Base-by-base conservation (phyloP, 2,113 vertebrate species). In the Microcebus tavaratra region DNA sequence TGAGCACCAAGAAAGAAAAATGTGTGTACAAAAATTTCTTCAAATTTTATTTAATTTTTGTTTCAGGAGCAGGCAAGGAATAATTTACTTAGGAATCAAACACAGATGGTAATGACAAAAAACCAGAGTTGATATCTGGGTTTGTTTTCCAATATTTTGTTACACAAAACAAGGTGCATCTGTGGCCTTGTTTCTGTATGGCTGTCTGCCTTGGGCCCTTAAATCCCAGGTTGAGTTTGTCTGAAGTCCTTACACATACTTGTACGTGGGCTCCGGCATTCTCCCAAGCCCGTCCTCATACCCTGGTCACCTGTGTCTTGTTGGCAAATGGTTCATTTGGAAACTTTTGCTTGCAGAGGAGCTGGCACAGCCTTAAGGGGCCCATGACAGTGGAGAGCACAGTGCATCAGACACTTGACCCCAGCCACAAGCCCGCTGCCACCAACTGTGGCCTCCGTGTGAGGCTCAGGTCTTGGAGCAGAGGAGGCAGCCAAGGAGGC, bases 241-340 rank as follows among this genome's bases (percentile, higher is more conserved):
- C 9, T 45, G n/a, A 84, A 42, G 59, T 48, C 42, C 18, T 29
- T 17, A 2, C 5, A 2, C 20, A 9, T 57, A 34, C 73, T 29
- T 6, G 25, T 18, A 15, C 2, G 17, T 23, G 6, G 42, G 67
- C 23, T 68, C 23, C 10, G 5, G 53, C 11, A 0, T 34, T 34
- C 7, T 27, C 39, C 81, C 1, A 2, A 31, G 23, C 21, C 21
- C 2, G 0, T 57, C 48, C 23, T 34, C 10, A 10, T 12, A 5
- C 15, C 18, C 53, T 8, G 0, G 1, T 55, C 42, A 0, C 63
- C 2, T 9, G 0, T 13, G 85, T 23, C 39, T 5, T 1, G 1
- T 20, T 42, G 23, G 61, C 72, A 39, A 6, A 25, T 1, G 14
- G 36, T 13, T 65, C 53, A 3, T 18, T 27, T 27, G 36, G 68